phyloP scores from a whole-genome alignment of 2,797 vertebrate species.

The Amblyraja radiata region DNA sequence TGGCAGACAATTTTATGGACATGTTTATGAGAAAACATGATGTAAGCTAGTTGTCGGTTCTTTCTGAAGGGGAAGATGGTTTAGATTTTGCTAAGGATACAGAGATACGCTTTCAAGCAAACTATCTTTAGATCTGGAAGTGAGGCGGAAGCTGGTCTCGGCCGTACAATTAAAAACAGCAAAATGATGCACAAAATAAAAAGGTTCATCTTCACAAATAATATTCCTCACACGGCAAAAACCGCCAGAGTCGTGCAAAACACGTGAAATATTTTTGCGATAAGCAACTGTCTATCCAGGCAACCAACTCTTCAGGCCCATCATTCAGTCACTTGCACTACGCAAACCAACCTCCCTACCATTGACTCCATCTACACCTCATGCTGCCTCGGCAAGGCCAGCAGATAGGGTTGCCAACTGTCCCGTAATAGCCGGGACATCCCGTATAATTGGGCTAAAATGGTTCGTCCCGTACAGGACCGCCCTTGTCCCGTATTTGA shows the following conservation, averaged over 20 bases:
- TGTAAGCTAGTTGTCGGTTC: background rate
- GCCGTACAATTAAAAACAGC: background rate
- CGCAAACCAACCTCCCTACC: background rate
- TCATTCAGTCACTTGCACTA: no score
- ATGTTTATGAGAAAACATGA: background rate
- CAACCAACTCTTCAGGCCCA: background rate
- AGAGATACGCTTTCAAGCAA: background rate
- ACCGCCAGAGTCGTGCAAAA: background rate
- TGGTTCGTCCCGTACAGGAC: no score
- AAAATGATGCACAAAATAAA: background rate
- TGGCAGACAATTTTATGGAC: background rate
- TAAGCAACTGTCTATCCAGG: background rate
- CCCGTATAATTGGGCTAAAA: no score
- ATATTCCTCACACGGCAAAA: background rate
- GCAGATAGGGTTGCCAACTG: no score
- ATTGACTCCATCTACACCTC: no score
- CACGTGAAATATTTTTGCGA: background rate
- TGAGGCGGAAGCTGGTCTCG: background rate
- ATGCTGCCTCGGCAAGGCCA: no score
- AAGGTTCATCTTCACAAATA: background rate
- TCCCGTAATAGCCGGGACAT: no score
- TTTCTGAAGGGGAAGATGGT: background rate
- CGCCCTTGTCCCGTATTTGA: no score
- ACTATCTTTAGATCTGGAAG: background rate
- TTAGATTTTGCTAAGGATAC: background rate